phyloP scores from a whole-genome alignment of 1,140 invertebrate species.

The Cyclina sinensis region DNA sequence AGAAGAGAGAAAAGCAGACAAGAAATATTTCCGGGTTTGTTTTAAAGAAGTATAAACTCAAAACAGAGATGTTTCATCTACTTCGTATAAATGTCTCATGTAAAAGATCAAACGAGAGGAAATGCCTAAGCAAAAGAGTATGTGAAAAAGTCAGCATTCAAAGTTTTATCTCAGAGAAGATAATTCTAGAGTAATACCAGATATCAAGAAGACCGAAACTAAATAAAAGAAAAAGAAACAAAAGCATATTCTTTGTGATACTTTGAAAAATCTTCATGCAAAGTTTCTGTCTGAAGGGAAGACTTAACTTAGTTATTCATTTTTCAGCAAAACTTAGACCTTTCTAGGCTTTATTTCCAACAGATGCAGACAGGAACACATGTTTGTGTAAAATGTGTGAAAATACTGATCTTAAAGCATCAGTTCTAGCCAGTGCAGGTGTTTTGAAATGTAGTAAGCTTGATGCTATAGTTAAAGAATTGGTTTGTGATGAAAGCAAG shows the following conservation, averaged over 20 bases:
- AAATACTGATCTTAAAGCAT: background rate
- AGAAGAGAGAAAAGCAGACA: background rate
- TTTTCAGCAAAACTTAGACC: constrained; percentile 1
- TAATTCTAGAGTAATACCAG: constrained; percentile 14
- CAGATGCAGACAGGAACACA: constrained; percentile 18
- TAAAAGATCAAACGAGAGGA: background rate
- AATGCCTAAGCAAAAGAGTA: background rate
- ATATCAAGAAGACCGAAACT: constrained; percentile 2
- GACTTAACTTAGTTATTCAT: background rate
- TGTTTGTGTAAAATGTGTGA: constrained; percentile 41
- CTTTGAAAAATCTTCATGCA: background rate
- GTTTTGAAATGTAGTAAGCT: background rate
- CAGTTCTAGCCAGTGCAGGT: background rate
- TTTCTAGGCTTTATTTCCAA: constrained; percentile 44
- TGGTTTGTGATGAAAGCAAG: constrained; percentile 3
- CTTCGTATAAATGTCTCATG: background rate
- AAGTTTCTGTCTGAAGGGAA: constrained; percentile 17
- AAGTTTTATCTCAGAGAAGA: constrained; percentile 16
- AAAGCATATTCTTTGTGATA: background rate
- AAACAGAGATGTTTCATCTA: background rate
- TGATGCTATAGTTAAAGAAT: background rate
- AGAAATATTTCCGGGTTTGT: background rate
- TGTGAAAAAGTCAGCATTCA: background rate
- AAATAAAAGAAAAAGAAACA: constrained; percentile 25
- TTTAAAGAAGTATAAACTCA: constrained; percentile 11